These are phyloP conservation scores for Gorsachius magnificus DNA, from an alignment of 2,797 vertebrate genomes.

Conservation along the genomic window DNA sequence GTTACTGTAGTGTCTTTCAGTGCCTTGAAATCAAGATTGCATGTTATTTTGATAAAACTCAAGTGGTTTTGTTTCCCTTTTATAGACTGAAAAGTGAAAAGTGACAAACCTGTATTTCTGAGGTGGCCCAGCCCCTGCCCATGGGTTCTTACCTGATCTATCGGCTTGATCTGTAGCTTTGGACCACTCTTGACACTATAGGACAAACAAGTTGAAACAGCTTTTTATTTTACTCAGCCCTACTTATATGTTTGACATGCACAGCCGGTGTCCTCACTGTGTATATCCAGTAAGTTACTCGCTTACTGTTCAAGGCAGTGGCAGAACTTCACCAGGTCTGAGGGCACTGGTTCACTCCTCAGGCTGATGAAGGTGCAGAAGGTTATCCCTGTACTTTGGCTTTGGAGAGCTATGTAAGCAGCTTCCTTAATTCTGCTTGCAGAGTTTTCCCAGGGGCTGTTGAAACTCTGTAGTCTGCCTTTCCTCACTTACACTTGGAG, in stretches of 20 bases:
- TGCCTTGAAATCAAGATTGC: not conserved
- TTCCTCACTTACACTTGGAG: not conserved
- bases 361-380: not conserved
- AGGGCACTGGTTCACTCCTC: not conserved
- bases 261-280: not conserved
- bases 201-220: not conserved
- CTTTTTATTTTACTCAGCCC: not conserved
- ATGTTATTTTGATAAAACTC: not conserved
- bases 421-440: not conserved
- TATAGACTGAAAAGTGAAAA: not conserved
- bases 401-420: not conserved
- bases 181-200: not conserved
- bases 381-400: fast-evolving
- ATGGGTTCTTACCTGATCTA: not conserved
- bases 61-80: not conserved
- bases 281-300: not conserved
- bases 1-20: not conserved
- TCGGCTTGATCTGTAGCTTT: not conserved
- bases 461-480: not conserved
- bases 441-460: not conserved
- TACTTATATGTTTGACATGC: fast-evolving
- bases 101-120: not conserved
- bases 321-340: not conserved
- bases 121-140: not conserved
- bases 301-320: not conserved